Conservation (phyloP, 2,113 vertebrate genomes). For the Eleginops maclovinus region DNA sequence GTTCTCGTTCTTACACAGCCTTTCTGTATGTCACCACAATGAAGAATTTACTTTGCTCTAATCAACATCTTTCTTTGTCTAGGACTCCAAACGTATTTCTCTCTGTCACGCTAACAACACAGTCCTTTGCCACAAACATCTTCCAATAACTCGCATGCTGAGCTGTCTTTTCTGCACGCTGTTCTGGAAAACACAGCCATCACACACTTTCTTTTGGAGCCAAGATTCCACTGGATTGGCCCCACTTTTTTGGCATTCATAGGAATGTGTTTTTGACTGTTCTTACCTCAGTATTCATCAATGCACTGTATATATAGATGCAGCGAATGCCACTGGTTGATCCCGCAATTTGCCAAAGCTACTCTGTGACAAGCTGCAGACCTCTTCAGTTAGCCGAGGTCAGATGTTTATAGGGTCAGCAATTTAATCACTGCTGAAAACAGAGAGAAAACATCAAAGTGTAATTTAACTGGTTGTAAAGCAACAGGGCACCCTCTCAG, state of each 20-base stretch:
- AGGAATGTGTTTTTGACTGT: constrained; percentile 68
- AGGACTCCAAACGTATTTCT: constrained; percentile 38
- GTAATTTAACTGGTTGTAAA: constrained; percentile 85
- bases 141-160: constrained; percentile 68
- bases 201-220: constrained; percentile 72
- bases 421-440: constrained; percentile 83
- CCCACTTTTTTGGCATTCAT: constrained; percentile 56
- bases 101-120: constrained; percentile 64
- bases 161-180: constrained; percentile 74
- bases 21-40: constrained; percentile 17
- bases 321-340: constrained; percentile 27
- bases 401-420: constrained; percentile 83
- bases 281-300: constrained; percentile 43
- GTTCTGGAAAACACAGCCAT: constrained; percentile 72
- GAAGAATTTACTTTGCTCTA: constrained; percentile 35
- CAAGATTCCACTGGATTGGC: constrained; percentile 77
- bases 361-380: constrained; percentile 73
- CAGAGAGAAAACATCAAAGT: constrained; percentile 87
- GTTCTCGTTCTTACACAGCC: not conserved
- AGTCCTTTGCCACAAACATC: constrained; percentile 72
- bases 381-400: constrained; percentile 80
- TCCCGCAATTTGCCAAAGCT: constrained; percentile 59
- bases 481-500: constrained; percentile 79
- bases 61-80: constrained; percentile 52
- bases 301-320: constrained; percentile 22